Conservation (phyloP, 2,888 invertebrate species). For the Mesorhabditis belari region DNA sequence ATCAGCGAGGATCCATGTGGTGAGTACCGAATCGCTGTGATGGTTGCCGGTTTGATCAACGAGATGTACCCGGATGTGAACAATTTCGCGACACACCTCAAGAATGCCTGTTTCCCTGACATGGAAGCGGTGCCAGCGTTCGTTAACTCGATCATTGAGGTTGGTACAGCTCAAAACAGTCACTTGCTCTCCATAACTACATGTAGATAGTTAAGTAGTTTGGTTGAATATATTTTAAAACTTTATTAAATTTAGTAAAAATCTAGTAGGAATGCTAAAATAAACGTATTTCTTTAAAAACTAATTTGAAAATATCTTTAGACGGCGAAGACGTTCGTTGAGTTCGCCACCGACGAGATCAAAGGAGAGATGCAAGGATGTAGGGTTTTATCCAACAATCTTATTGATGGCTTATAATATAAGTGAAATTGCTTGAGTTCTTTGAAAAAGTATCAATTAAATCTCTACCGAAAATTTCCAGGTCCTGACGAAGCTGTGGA, state of each 20-base stretch:
- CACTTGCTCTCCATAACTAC: too few relatives aligned
- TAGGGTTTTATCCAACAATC: too few relatives aligned
- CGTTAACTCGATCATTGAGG: neutral
- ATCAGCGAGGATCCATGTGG: neutral
- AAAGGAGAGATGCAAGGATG: neutral
- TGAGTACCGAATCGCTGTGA: neutral
- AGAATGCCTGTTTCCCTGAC: neutral
- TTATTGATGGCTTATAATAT: too few relatives aligned
- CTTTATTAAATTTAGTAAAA: too few relatives aligned
- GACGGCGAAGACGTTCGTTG: neutral
- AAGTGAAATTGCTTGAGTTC: too few relatives aligned
- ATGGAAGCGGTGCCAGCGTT: neutral
- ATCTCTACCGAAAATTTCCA: too few relatives aligned
- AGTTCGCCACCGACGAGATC: neutral
- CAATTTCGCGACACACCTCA: neutral
- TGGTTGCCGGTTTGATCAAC: neutral
- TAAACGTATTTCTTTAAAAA: too few relatives aligned
- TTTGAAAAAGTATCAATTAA: too few relatives aligned
- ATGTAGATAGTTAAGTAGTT: too few relatives aligned
- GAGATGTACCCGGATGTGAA: neutral
- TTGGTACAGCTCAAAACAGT: too few relatives aligned
- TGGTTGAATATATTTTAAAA: too few relatives aligned
- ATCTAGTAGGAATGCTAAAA: too few relatives aligned
- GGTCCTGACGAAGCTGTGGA: neutral
- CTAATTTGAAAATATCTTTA: neutral